These are phyloP conservation scores for Ctenochaetus hawaiiensis DNA, from an alignment of 2,797 vertebrate genomes.

Conservation along the genomic window DNA sequence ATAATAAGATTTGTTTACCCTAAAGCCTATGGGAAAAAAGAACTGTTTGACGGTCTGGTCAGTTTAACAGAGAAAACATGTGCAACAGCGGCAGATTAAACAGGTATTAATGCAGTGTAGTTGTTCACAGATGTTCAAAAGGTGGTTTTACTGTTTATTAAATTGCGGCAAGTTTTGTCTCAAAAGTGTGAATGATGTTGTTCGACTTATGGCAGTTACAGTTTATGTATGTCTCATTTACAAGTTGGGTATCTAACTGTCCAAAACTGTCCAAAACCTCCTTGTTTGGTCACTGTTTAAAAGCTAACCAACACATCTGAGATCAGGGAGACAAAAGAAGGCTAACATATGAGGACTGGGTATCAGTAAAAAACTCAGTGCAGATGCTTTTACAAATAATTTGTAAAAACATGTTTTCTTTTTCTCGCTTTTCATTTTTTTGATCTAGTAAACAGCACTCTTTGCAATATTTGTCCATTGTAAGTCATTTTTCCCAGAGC, in stretches of 20 bases:
- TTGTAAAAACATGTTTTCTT: constrained; percentile 23
- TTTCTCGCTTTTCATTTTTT: constrained; percentile 13
- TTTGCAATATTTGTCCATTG: constrained; percentile 18
- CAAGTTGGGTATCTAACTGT: constrained; percentile 35
- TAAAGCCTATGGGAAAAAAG: constrained; percentile 24
- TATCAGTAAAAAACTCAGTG: constrained; percentile 19
- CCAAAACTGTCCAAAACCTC: constrained; percentile 31
- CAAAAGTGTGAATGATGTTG: constrained; percentile 36
- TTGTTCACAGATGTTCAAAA: constrained; percentile 17
- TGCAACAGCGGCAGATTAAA: constrained; percentile 19
- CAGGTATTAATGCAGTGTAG: constrained; percentile 8
- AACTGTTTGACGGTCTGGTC: constrained; percentile 23
- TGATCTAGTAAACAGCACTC: constrained; percentile 35
- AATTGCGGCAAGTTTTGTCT: constrained; percentile 20
- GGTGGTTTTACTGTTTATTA: constrained; percentile 27
- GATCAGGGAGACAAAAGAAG: constrained; percentile 33
- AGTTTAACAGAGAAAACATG: constrained; percentile 37
- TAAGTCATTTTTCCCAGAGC: neutral
- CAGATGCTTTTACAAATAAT: constrained; percentile 33
- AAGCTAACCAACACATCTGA: constrained; percentile 28
- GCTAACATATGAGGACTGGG: constrained; percentile 29
- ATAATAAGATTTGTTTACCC: constrained; percentile 46
- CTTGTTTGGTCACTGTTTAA: constrained; percentile 18
- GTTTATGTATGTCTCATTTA: constrained; percentile 43
- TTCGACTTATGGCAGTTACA: constrained; percentile 52